phyloP scores from a whole-genome alignment of 2,888 invertebrate species.

The Nomada ferruginata region DNA sequence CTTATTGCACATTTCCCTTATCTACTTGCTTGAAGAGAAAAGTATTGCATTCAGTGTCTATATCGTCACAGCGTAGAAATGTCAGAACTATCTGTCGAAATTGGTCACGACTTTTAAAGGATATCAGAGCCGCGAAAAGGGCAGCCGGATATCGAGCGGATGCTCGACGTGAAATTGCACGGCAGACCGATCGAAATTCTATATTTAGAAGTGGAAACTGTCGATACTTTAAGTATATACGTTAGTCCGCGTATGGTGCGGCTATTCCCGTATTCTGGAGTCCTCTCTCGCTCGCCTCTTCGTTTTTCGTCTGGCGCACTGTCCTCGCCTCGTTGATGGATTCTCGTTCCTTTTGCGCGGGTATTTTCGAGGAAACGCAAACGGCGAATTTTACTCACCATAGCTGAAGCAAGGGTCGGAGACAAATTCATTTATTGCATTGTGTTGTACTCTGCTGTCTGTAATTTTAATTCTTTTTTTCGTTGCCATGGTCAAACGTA shows the following conservation, averaged over 20 bases:
- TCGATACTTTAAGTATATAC: conserved; percentile 53
- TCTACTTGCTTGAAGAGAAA: too few species aligned
- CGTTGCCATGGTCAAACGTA: too few species aligned
- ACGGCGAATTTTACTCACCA: conserved; percentile 37
- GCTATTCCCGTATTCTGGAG: conserved; percentile 69
- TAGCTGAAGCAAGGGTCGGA: background rate
- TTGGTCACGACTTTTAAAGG: background rate
- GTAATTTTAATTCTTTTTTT: too few species aligned
- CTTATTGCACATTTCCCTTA: too few species aligned
- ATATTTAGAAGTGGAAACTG: conserved; percentile 69
- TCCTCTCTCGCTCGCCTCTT: conserved; percentile 52
- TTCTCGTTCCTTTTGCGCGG: conserved; percentile 51
- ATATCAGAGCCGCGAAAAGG: conserved; percentile 15
- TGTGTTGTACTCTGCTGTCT: too few species aligned
- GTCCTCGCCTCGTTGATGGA: conserved; percentile 44
- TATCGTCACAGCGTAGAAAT: background rate
- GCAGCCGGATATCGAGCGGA: conserved; percentile 46
- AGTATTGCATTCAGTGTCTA: background rate
- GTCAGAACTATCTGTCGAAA: background rate
- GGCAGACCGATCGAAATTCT: conserved; percentile 67
- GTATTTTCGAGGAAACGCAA: conserved; percentile 43
- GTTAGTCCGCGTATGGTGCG: conserved; percentile 52
- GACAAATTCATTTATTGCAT: background rate
- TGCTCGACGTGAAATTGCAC: conserved; percentile 35
- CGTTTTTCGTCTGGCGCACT: conserved; percentile 66